Evolutionary conservation across 2,797 vertebrate genomes (phyloP).

Genomic region (Otolemur crassicaudatus): DNA sequence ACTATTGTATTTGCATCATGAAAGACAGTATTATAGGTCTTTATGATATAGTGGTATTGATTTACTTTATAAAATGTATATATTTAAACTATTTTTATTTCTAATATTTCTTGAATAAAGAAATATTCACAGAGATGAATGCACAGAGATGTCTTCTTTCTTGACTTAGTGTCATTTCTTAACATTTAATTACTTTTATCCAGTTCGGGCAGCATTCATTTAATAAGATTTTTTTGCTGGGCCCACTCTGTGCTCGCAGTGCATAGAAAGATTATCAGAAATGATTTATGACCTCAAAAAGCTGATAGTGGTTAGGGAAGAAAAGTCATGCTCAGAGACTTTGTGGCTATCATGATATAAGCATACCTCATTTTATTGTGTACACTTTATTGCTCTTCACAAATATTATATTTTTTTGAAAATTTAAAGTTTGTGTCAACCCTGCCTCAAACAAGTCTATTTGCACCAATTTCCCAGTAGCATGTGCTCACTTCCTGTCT

Average conservation of each 20-base stretch:
- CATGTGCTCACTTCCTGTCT: neutral
- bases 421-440: neutral
- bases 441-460: neutral
- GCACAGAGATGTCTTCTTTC: neutral
- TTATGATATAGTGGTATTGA: neutral
- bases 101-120: neutral
- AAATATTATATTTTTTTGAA: neutral
- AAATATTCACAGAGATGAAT: no score
- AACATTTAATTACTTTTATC: neutral
- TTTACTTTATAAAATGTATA: neutral
- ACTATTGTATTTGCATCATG: neutral
- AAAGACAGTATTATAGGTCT: neutral
- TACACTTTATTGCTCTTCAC: neutral
- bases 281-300: neutral
- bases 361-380: neutral
- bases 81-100: neutral
- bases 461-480: neutral
- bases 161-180: neutral
- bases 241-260: neutral
- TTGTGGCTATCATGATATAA: neutral
- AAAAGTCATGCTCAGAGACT: neutral
- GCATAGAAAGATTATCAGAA: neutral
- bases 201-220: neutral
- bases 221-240: neutral
- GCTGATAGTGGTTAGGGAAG: neutral